Conservation (phyloP, 2,888 invertebrate genomes). For the Sthenelais limicola region DNA sequence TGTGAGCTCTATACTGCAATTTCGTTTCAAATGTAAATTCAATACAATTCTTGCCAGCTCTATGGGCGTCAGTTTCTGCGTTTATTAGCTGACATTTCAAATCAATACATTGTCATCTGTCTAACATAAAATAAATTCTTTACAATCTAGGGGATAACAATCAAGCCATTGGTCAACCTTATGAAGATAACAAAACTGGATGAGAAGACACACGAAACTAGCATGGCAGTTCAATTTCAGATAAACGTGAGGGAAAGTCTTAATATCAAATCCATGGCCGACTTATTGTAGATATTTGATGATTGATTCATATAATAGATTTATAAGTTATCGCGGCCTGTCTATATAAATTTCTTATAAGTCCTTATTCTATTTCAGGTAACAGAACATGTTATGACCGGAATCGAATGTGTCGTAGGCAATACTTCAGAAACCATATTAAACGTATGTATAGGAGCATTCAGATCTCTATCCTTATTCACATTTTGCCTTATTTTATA, state of each 20-base stretch:
- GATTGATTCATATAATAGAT: neutral
- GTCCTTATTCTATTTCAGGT: constrained; percentile 19
- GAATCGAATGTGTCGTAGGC: constrained; percentile 21
- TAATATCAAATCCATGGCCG: neutral
- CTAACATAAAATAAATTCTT: neutral
- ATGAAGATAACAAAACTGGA: constrained; percentile 19
- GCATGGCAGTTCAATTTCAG: constrained; percentile 36
- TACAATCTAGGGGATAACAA: constrained; percentile 30
- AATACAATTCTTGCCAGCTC: too few relatives aligned
- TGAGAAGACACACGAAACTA: constrained; percentile 6
- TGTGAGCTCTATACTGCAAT: too few relatives aligned
- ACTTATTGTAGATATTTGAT: neutral
- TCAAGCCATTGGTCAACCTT: constrained; percentile 32
- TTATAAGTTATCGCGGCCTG: neutral
- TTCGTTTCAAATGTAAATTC: too few relatives aligned
- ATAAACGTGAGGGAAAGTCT: constrained; percentile 9
- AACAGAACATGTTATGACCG: constrained; percentile 29
- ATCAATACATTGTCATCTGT: neutral
- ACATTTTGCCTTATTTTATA: too few relatives aligned
- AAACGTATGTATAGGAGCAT: constrained; percentile 5
- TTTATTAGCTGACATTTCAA: too few relatives aligned
- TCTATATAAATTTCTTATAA: neutral
- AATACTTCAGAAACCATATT: constrained; percentile 8
- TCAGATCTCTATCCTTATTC: neutral
- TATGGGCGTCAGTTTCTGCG: too few relatives aligned